Base-by-base conservation (phyloP, 2,113 vertebrate species). In the Lasiurus cinereus region DNA sequence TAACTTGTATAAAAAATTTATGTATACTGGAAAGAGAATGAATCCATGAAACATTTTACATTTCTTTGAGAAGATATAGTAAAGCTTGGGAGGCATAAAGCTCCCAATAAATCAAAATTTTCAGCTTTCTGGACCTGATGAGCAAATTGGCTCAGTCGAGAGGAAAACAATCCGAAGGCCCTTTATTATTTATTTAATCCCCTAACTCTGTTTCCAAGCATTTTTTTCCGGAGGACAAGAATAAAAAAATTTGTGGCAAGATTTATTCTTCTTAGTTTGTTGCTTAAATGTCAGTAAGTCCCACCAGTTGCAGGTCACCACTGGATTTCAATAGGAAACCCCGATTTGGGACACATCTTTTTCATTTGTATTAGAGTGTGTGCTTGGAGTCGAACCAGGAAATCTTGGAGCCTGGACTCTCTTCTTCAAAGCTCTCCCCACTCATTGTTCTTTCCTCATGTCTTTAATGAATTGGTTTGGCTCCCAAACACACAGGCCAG, bases 401-500 rank as follows among this genome's bases (percentile, higher is more conserved):
- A 96, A 62, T 80, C 74, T 91, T 95, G 94, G 91, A 97, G 76
- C 12, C 83, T 31, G 67, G 89, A 69, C 74, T 84, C 39, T 85
- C 95, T 93, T 96, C 89, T 94, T 95, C 93, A 91, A 96, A 96
- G 52, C 39, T 97, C 67, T 91, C 83, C 39, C 74, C 48, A 54
- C 33, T 88, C 59, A 94, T 91, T 87, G 83, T 97, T 93, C 74
- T 96, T 78, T 93, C 77, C 56, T 94, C 83, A 50, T 96, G 93
- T 72, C 89, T 96, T 95, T 96, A 96, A 97, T 95, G 94, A 97
- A 96, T 86, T 95, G 50, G 67, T 91, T 83, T 95, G 95, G 93
- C 91, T 97, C 50, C 39, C 52, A 93, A 91, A 46, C 73, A 94
- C 82, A 39, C 56, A 90, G 74, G 39, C 62, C 78, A 88, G 88